Conservation (phyloP, 2,113 vertebrate genomes). For the Siphamia tubifer region DNA sequence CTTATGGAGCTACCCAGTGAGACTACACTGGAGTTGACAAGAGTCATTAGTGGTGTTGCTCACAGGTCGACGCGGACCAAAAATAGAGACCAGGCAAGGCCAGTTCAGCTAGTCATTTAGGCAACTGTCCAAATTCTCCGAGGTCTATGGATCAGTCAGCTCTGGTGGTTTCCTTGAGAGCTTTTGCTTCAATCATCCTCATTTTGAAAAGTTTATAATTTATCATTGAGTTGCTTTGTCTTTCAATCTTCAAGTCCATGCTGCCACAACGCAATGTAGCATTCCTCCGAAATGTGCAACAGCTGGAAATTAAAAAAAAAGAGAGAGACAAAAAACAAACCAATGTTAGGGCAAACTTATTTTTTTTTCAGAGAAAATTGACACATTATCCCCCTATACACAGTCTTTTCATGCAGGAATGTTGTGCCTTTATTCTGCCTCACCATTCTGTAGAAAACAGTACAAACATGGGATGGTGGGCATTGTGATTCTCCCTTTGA, state of each 20-base stretch:
- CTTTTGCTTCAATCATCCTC: slow-evolving; percentile 54
- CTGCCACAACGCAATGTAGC: slow-evolving; percentile 61
- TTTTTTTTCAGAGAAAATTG: neutral
- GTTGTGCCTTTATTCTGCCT: too few species aligned
- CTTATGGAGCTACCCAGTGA: slow-evolving; percentile 62
- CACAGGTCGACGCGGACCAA: slow-evolving; percentile 56
- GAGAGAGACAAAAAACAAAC: neutral
- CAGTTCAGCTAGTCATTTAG: slow-evolving; percentile 42
- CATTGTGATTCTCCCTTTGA: too few species aligned
- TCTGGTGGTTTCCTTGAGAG: slow-evolving; percentile 52
- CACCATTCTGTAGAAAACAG: too few species aligned
- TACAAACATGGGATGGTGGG: too few species aligned
- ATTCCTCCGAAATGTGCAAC: slow-evolving; percentile 51
- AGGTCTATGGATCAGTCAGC: slow-evolving; percentile 60
- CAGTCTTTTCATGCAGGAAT: too few species aligned
- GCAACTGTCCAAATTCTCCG: slow-evolving; percentile 51
- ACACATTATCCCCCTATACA: too few species aligned
- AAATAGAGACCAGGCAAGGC: slow-evolving; percentile 38
- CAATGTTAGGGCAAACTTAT: neutral
- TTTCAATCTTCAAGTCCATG: slow-evolving; percentile 67
- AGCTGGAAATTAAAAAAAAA: slow-evolving; percentile 42
- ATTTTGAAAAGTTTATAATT: slow-evolving; percentile 62
- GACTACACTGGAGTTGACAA: slow-evolving; percentile 57
- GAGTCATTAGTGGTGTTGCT: slow-evolving; percentile 75
- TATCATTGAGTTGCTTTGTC: slow-evolving; percentile 60